Conservation (phyloP, 37 sponge, comb jelly and placozoan species). For the Ianthella basta region DNA sequence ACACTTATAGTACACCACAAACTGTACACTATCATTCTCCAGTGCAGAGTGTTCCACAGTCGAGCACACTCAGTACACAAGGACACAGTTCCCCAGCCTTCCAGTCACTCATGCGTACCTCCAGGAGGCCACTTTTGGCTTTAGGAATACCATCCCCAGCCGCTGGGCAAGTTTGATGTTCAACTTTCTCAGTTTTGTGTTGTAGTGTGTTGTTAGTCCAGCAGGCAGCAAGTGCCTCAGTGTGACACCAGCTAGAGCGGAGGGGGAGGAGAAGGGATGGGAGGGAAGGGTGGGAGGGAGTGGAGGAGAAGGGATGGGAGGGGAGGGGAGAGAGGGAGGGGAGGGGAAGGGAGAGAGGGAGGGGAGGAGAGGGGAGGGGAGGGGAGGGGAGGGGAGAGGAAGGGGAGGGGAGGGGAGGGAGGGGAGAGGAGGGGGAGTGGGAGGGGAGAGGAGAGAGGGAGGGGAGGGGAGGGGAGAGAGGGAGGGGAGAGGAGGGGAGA, state of each 20-base stretch:
- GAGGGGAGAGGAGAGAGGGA: too few relatives aligned
- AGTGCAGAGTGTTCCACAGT: too few relatives aligned
- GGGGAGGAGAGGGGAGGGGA: constrained; percentile 22
- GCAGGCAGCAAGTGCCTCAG: constrained; percentile 40
- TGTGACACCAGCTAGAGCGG: constrained; percentile 39
- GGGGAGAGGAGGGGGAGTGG: too few relatives aligned
- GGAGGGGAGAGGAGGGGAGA: too few relatives aligned
- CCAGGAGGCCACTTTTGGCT: constrained; percentile 80
- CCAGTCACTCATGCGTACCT: constrained; percentile 38
- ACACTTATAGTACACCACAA: too few relatives aligned
- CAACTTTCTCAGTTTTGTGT: constrained; percentile 87
- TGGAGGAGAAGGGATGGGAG: neutral
- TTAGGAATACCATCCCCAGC: constrained; percentile 75
- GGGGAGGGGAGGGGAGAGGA: constrained; percentile 24
- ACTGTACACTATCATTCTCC: too few relatives aligned
- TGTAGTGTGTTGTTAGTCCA: constrained; percentile 39
- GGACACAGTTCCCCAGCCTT: neutral
- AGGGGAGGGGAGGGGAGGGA: too few relatives aligned
- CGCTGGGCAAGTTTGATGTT: constrained; percentile 88
- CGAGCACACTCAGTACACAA: too few relatives aligned
- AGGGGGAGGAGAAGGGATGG: constrained; percentile 13
- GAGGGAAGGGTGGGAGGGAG: neutral
- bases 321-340: constrained; percentile 1
- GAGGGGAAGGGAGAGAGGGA: constrained; percentile 1
- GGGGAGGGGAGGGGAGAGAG: too few relatives aligned